A percentile compares a stretch with the other conserved stretches of the same genome.
Evolutionary conservation across 1,140 invertebrate species (phyloP).

Genomic region (Phocides pigmalion): DNA sequence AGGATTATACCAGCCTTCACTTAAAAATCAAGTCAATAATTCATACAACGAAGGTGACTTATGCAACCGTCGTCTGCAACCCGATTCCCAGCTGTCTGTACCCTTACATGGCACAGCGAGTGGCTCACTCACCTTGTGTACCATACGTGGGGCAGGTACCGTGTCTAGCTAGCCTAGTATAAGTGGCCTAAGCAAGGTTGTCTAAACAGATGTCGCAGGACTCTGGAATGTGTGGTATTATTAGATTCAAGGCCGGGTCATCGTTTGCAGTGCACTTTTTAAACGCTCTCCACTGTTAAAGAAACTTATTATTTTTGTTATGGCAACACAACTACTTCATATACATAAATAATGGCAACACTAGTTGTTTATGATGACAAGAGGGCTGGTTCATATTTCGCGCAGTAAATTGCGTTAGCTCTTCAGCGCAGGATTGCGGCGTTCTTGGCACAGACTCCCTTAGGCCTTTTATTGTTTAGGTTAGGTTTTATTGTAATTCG

Average conservation of each 20-base stretch:
- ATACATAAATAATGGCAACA: too few relatives aligned
- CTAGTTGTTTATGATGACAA: too few relatives aligned
- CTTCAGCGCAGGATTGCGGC: too few relatives aligned
- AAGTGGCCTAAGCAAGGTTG: conserved; percentile 19
- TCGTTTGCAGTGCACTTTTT: conserved; percentile 9
- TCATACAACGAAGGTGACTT: conserved; percentile 6
- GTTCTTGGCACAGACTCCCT: too few relatives aligned
- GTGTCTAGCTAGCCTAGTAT: neutral
- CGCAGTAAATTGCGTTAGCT: too few relatives aligned
- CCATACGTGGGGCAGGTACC: conserved; percentile 10
- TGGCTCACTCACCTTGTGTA: conserved; percentile 15
- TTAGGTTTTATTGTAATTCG: too few relatives aligned
- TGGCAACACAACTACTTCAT: too few relatives aligned
- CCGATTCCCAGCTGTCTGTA: conserved; percentile 10
- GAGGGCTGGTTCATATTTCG: too few relatives aligned
- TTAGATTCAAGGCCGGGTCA: conserved; percentile 41
- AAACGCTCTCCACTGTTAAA: too few relatives aligned
- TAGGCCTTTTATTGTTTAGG: too few relatives aligned
- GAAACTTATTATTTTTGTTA: too few relatives aligned
- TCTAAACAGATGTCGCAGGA: conserved; percentile 34
- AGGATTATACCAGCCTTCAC: too few relatives aligned
- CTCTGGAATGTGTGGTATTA: conserved; percentile 47
- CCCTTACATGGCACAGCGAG: conserved; percentile 6
- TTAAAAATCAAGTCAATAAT: neutral
- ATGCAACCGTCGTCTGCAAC: conserved; percentile 12